Base-by-base conservation (phyloP, 2,888 invertebrate genomes). In the Ethmia dodecea region DNA sequence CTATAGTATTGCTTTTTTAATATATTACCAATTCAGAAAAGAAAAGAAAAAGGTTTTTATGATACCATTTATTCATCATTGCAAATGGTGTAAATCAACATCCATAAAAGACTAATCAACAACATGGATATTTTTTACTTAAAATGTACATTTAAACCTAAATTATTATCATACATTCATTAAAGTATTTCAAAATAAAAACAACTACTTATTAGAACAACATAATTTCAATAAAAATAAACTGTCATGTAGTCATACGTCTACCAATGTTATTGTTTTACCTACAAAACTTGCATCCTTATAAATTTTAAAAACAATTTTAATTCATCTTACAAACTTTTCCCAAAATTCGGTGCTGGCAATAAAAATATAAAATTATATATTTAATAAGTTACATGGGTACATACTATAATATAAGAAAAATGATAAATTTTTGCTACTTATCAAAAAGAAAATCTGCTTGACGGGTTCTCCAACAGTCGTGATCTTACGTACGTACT, bases 101-200 rank as follows among this genome's bases (percentile, higher is more conserved):
- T 83, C 83, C 81, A 84, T 84, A 75, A 67, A 80, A 83, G 63
- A 86, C 83, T 84, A 84, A 84, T 81, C 76, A 86, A 86, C 84
- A 84, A 83, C 84, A 84, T 78, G 79, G 80, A 84, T 84, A 75
- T 71, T 65, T n/a, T 69, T 76, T 57, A 64, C 71, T 73, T 81
- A 79, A 63, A 63, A 56, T 67, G 68, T 65, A 71, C 62, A 71
- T 66, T 70, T 64, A 66, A 69, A 70, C 55, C 66, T 71, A 72
- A 58, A 58, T 61, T 61, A 65, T 55, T 60, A 62, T 67, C 48
- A 60, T 70, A 75, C 64, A 72, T 57, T 58, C 61, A 72, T 62
- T 71, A 69, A 68, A 74, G 69, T 37, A 33, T 40, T 49, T 54
- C 45, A 45, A 55, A 53, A 53, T 54, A 55, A 59, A 55, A 57